phyloP scores from a whole-genome alignment of 2,113 vertebrate genomes.

The Callocephalon fimbriatum region DNA sequence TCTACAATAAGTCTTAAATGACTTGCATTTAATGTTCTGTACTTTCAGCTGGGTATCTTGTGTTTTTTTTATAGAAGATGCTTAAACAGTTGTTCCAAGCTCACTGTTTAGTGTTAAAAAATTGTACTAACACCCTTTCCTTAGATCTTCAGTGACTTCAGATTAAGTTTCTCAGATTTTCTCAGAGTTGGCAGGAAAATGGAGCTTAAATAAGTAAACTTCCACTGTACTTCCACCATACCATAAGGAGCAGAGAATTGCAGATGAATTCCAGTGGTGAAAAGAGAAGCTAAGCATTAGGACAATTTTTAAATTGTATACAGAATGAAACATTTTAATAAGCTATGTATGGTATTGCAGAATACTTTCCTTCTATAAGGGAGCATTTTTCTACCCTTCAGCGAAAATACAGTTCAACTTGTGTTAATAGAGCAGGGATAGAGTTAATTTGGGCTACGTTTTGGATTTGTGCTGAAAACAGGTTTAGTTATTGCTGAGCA shows the following conservation, averaged over 20 bases:
- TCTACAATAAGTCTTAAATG: not conserved
- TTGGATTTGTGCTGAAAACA: not conserved
- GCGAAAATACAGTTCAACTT: not conserved
- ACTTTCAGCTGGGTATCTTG: not conserved
- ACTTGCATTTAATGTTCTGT: not conserved
- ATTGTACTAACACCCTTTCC: not conserved
- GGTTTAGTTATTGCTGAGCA: not conserved
- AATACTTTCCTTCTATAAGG: not conserved
- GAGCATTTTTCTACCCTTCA: not conserved
- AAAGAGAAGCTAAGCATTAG: not conserved
- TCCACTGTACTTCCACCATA: not conserved
- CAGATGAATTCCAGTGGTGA: not conserved
- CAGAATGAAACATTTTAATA: not conserved
- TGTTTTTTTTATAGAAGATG: not conserved
- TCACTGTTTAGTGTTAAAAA: not conserved
- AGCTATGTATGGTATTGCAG: not conserved
- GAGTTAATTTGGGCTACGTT: not conserved
- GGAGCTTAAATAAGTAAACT: not conserved
- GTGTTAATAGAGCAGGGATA: not conserved
- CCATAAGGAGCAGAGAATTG: not conserved
- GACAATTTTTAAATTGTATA: not conserved
- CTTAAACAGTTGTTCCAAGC: not conserved
- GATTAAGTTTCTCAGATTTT: not conserved
- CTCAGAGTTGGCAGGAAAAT: not conserved
- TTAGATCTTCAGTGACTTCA: not conserved